Conservation (phyloP, 2,888 invertebrate genomes). For the Temnothorax rugatulus region DNA sequence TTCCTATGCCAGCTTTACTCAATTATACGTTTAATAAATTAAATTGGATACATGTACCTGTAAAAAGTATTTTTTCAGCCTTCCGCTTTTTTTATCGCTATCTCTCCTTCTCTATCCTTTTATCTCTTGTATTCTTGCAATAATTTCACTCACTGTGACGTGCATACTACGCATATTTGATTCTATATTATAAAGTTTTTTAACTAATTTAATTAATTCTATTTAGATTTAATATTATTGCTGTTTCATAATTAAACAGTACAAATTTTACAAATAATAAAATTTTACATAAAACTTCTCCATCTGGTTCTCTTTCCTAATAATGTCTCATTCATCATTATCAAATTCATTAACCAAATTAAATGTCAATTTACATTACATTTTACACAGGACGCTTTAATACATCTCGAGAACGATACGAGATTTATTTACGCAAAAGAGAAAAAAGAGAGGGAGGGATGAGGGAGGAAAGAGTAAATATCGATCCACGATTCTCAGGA, state of each 20-base stretch:
- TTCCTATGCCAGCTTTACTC: neutral
- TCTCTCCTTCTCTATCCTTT: neutral
- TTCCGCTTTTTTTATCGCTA: neutral
- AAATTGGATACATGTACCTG: neutral
- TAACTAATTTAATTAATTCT: neutral
- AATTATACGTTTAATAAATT: neutral
- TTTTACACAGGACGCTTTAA: neutral
- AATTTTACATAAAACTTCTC: neutral
- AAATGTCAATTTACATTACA: constrained; percentile 19
- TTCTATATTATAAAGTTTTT: neutral
- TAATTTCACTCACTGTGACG: neutral
- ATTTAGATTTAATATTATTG: neutral
- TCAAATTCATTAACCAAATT: constrained; percentile 7
- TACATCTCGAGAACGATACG: neutral
- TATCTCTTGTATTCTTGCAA: neutral
- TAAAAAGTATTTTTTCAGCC: neutral
- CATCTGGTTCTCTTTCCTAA: neutral
- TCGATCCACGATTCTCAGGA: constrained; percentile 63
- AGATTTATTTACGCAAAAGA: constrained; percentile 55
- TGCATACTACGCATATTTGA: neutral
- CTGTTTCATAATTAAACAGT: neutral
- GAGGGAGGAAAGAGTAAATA: constrained; percentile 69
- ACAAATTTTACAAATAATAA: neutral
- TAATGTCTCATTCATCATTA: constrained; percentile 19
- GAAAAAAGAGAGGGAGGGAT: constrained; percentile 24